phyloP scores from a whole-genome alignment of 2,888 invertebrate genomes.

The Megalurothrips usitatus region DNA sequence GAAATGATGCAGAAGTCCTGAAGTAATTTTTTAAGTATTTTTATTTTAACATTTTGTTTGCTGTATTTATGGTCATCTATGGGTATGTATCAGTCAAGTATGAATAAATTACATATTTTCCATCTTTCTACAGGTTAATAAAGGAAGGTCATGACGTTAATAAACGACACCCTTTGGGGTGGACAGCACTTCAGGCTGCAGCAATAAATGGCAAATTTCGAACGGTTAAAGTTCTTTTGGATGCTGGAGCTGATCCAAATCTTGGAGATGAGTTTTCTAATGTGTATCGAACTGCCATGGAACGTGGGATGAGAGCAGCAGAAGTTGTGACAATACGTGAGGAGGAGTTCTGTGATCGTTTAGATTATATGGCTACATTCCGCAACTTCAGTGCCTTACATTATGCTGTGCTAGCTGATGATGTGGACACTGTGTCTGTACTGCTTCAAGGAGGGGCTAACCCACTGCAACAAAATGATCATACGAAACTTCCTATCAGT shows the following conservation, averaged over 20 bases:
- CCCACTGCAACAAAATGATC: slow-evolving; percentile 69
- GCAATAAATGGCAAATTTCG: slow-evolving; percentile 68
- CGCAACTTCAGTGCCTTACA: slow-evolving; percentile 83
- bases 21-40: not conserved
- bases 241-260: slow-evolving; percentile 76
- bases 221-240: slow-evolving; percentile 57
- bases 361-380: slow-evolving; percentile 66
- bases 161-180: slow-evolving; percentile 69
- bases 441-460: slow-evolving; percentile 70
- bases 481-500: slow-evolving; percentile 68
- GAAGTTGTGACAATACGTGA: slow-evolving; percentile 68
- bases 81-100: not conserved
- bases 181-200: slow-evolving; percentile 83
- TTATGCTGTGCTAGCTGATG: slow-evolving; percentile 77
- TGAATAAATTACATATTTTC: not conserved
- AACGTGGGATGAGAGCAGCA: slow-evolving; percentile 65
- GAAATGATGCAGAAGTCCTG: slow-evolving; percentile 3
- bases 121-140: not conserved
- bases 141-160: slow-evolving; percentile 53
- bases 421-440: slow-evolving; percentile 56
- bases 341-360: slow-evolving; percentile 71
- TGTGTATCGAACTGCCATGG: slow-evolving; percentile 59
- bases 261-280: slow-evolving; percentile 70
- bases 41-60: not conserved
- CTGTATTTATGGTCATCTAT: not conserved